Base-by-base conservation (phyloP, 2,888 invertebrate species). In the Arge pagana region DNA sequence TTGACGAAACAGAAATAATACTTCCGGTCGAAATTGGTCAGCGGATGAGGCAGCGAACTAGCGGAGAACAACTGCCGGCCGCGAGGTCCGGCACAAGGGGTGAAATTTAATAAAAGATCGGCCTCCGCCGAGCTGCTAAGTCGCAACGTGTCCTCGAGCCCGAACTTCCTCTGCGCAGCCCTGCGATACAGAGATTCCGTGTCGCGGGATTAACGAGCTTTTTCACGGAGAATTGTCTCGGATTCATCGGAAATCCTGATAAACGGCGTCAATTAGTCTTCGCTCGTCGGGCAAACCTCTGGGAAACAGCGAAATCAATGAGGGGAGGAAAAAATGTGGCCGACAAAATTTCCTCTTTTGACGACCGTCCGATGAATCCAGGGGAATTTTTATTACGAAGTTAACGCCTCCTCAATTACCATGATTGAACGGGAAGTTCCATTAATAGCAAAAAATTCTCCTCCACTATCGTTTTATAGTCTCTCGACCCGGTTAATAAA, bases 91-190 rank as follows among this genome's bases (percentile, higher is more conserved):
- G 19, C 3, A 26, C 56, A 53, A 57, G 54, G 60, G 59, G 54
- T 55, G 54, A 64, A 64, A 68, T 67, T 67, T 67, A 66, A 68
- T 68, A 66, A 66, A 68, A 66, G 64, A 67, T 68, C 62, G 59
- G 57, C 56, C 57, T 39, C 54, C 51, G 61, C 52, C 10, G n/a
- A n/a, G 4, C 56, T 55, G 55, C n/a, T 50, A 40, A 54, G 49
- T 54, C 43, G 21, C 42, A 33, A 42, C 52, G 51, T 31, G 36
- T 45, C 54, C 52, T 48, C 48, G 19, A 48, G 39, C 36, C 31
- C 40, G 30, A 21, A 11, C 31, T 36, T 35, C 40, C 48, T 41
- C 50, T 52, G 48, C 19, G 21, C 52, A n/a, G n/a, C 13, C 52
- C 13, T 23, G 45, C 45, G 48, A 33, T 35, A 21, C 48, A 39